Conservation (phyloP, 2,797 vertebrate species). For the Fratercula arctica region DNA sequence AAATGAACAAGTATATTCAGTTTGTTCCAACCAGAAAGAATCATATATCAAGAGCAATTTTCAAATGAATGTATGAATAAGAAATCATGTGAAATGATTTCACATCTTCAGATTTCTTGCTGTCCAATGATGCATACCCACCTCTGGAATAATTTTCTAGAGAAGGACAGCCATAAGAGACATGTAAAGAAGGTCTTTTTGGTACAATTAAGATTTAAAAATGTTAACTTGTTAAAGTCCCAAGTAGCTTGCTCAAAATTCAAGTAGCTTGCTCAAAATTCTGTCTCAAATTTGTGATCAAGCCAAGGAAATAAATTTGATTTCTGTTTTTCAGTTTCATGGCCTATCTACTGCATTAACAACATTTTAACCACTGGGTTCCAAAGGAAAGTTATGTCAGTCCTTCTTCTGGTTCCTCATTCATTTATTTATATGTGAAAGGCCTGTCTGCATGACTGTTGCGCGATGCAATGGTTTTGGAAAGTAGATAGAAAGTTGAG, state of each 20-base stretch:
- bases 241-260: not conserved
- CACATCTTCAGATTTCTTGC: not conserved
- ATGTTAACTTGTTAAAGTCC: not conserved
- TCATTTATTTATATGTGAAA: not conserved
- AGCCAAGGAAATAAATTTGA: not conserved
- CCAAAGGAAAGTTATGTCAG: not conserved
- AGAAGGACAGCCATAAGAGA: not conserved
- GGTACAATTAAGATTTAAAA: not conserved
- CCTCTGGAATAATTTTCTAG: not conserved
- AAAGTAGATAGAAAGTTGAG: not conserved
- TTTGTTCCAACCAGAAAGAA: not conserved
- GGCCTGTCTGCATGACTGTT: not conserved
- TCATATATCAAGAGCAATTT: not conserved
- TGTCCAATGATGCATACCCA: not conserved
- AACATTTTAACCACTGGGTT: not conserved
- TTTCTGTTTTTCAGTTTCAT: not conserved
- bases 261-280: not conserved
- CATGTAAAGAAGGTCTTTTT: not conserved
- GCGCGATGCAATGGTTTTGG: not conserved
- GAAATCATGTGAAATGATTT: not conserved
- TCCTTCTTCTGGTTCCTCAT: not conserved
- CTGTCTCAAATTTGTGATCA: not conserved
- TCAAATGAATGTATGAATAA: not conserved
- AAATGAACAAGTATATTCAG: not conserved
- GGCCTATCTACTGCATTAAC: not conserved